Evolutionary conservation across 1,140 invertebrate species (phyloP), one percentile per base, ranked within the genome.

Genomic region (Ruditapes philippinarum): DNA sequence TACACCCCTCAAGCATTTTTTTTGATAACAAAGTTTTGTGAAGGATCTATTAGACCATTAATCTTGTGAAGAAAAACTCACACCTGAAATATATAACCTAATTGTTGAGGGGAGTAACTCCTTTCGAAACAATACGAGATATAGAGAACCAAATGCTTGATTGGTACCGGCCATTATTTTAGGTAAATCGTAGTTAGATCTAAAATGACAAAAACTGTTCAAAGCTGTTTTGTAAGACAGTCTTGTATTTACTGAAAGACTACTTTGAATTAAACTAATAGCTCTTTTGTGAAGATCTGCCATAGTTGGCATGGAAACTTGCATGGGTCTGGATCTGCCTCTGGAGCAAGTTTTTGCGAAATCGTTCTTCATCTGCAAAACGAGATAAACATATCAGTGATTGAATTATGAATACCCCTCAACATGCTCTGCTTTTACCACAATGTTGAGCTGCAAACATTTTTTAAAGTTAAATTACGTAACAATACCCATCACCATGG

Each of bases 311-410:
- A 11, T 14, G 19, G 19, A 57, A 57, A 14, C 19, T 57, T 7
- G 51, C 51, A 7, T 57, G 51, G 51, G 4, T 57, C 51, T 57
- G 5, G 51, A 57, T 57, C 51, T 57, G 51, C 51, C 19, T 57
- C 51, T 22, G 51, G 51, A 22, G 51, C 51, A 11, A 57, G n/a
- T 57, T n/a, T 57, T 4, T 22, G 19, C 4, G 51, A 57, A 89
- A 89, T 36, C 42, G 28, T 9, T 82, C 28, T n/a, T n/a, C 78
- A 62, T 68, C 88, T 91, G 82, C n/a, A 36, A 79, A 74, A 51
- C 90, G 81, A 68, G 88, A 91, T 62, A 91, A 31, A 49, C 88
- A n/a, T 19, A 83, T 89, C 83, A 73, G 33, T 49, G 36, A 86
- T 89, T 9, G n/a, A 25, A 33, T 90, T 91, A 25, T 40, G 54